Evolutionary conservation across 30 jellyfish, hydroid and myxozoan genomes (phyloP), one percentile per base, ranked within the genome.

Genomic region (Pseudorhiza aurosa): DNA sequence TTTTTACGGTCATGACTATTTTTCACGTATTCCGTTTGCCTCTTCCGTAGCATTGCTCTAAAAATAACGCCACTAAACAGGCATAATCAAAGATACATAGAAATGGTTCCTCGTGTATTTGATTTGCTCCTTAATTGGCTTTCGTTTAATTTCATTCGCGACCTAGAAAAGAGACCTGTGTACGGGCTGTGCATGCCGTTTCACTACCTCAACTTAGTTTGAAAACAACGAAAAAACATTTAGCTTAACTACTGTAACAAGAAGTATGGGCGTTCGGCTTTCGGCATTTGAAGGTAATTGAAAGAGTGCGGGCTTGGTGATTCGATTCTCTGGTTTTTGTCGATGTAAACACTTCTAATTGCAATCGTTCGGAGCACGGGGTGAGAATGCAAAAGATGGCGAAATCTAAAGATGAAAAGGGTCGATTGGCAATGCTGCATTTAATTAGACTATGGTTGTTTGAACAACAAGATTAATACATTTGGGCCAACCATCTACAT

Each of bases 291-390:
- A 55, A 72, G 33, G n/a, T 72, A 28, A 50, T 72, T 72, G 86
- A 72, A 72, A 72, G 86, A n/a, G 46, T 72, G 86, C 35, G 86
- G 86, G 86, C 67, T 50, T 35, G 63, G 46, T 72, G 86, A 72
- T 72, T 72, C 55, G 51, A 72, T 72, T 72, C 86, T 72, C 59
- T 72, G 86, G 86, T 72, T 72, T 72, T 72, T 25, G 26, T 55
- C 53, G 64, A 72, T 72, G 64, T 72, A 72, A 72, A 72, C 86
- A 72, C 31, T 65, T 49, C 30, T 72, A 72, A 72, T 72, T 72
- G 40, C 72, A 72, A 72, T 45, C 39, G 27, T 71, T 19, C 25
- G 18, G 72, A 51, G 37, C 75, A 72, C 86, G 86, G 75, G 63
- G 49, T 50, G 75, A 72, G 33, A 33, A 42, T 64, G 67, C 37